A percentile compares a stretch with the other conserved stretches of the same genome.
These are phyloP conservation scores for Henricia sp. DNA, from an alignment of 53 echinoderm and acorn worm genomes.

Conservation along the genomic window DNA sequence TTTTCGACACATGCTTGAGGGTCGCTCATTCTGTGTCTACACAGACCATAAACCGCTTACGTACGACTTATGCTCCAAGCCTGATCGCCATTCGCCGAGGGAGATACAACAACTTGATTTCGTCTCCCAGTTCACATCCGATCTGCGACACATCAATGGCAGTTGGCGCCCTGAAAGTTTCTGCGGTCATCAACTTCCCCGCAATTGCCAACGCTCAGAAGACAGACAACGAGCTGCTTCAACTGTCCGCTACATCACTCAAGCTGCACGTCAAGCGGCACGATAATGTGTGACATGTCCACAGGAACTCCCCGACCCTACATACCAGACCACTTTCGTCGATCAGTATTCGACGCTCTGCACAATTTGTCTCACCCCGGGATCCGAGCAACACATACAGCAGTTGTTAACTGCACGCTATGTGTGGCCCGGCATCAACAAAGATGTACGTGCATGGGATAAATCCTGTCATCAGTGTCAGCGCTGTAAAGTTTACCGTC, in stretches of 20 bases:
- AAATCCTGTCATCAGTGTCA: constrained; percentile 65
- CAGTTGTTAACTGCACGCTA: constrained; percentile 51
- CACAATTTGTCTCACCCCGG: constrained; percentile 60
- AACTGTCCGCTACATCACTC: background rate
- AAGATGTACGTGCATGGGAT: constrained; percentile 53
- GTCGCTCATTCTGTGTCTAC: constrained; percentile 18
- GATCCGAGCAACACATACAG: constrained; percentile 60
- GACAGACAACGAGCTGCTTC: background rate
- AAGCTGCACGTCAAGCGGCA: constrained; percentile 10
- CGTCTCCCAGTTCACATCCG: constrained; percentile 48
- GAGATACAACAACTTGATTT: constrained; percentile 49
- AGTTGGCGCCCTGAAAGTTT: background rate
- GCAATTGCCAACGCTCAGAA: background rate
- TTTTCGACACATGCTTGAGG: constrained; percentile 57
- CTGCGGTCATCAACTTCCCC: background rate
- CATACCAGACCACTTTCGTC: constrained; percentile 32
- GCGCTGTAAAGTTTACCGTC: constrained; percentile 45
- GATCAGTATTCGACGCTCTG: constrained; percentile 47
- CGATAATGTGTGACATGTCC: constrained; percentile 40
- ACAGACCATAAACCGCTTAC: constrained; percentile 63
- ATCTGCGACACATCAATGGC: background rate
- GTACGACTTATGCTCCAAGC: background rate
- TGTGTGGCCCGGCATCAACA: constrained; percentile 67
- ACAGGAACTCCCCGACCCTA: constrained; percentile 48
- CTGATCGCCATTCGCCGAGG: constrained; percentile 38